A percentile compares a stretch with the other conserved stretches of the same genome.
Conservation (phyloP, 2,113 vertebrate species). For the Pipra filicauda region DNA sequence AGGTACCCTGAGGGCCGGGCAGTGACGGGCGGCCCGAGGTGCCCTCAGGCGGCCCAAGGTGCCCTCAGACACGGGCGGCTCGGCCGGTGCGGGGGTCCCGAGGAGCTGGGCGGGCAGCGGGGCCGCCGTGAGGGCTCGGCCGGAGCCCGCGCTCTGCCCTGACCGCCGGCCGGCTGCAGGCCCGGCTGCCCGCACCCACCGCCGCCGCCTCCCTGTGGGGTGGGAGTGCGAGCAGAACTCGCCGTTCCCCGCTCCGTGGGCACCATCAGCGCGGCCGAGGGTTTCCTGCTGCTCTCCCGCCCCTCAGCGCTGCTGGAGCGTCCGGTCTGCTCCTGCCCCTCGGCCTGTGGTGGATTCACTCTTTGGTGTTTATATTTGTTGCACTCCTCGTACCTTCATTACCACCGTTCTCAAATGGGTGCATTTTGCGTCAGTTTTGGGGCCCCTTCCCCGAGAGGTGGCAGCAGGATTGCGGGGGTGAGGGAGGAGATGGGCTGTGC, state of each 20-base stretch:
- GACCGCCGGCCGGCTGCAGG: background rate
- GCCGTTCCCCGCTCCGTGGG: rapidly evolving
- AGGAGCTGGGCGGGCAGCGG: background rate
- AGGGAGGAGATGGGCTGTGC: background rate
- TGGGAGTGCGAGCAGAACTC: background rate
- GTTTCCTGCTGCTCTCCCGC: too few species aligned
- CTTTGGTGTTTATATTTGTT: too few species aligned
- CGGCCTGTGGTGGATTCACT: rapidly evolving
- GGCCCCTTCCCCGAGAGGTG: background rate
- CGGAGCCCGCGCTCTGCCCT: background rate
- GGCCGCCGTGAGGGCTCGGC: background rate
- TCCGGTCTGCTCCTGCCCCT: too few species aligned
- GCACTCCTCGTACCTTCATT: rapidly evolving
- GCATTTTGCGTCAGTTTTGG: rapidly evolving
- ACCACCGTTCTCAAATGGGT: rapidly evolving
- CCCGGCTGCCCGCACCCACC: too few species aligned
- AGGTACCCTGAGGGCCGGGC: background rate
- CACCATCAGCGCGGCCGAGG: rapidly evolving
- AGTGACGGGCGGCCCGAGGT: too few species aligned
- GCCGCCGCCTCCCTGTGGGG: background rate
- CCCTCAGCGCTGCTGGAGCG: background rate
- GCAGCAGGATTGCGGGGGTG: rapidly evolving
- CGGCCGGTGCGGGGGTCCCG: too few species aligned
- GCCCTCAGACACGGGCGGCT: background rate
- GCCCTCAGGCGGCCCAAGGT: too few species aligned